Percentiles rank a stretch among this genome's conserved stretches.
phyloP scores from a whole-genome alignment of 2,797 vertebrate species.

The Pristis pectinata region DNA sequence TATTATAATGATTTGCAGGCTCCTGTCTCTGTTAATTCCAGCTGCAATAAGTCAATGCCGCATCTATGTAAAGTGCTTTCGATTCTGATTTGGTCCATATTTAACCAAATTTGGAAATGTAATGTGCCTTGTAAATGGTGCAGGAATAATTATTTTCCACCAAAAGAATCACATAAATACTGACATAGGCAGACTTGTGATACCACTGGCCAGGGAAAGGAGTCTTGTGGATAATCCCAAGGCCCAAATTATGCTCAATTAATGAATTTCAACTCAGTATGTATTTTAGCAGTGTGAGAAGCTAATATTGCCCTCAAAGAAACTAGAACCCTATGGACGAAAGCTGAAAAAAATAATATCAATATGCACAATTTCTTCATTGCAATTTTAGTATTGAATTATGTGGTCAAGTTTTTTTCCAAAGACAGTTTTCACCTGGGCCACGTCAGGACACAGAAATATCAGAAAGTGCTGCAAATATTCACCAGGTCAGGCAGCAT shows the following conservation, averaged over 20 bases:
- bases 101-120: slow-evolving; percentile 21
- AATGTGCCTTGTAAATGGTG: slow-evolving; percentile 29
- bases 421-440: background rate
- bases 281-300: background rate
- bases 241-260: background rate
- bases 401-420: background rate
- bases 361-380: background rate
- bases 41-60: slow-evolving; percentile 28
- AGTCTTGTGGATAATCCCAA: background rate
- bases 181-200: background rate
- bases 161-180: slow-evolving; percentile 8
- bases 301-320: background rate
- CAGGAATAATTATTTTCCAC: slow-evolving; percentile 16
- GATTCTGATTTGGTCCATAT: slow-evolving; percentile 34
- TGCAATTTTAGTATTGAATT: background rate
- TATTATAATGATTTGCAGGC: slow-evolving; percentile 26
- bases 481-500: too few relatives aligned
- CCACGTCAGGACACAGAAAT: background rate
- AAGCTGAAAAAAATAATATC: background rate
- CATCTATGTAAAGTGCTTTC: slow-evolving; percentile 4
- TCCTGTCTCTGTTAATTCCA: slow-evolving; percentile 32
- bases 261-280: background rate
- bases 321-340: background rate
- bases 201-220: background rate
- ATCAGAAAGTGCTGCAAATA: background rate